Base-by-base conservation (phyloP, 2,797 vertebrate species). In the Hapalemur alaotrensis region DNA sequence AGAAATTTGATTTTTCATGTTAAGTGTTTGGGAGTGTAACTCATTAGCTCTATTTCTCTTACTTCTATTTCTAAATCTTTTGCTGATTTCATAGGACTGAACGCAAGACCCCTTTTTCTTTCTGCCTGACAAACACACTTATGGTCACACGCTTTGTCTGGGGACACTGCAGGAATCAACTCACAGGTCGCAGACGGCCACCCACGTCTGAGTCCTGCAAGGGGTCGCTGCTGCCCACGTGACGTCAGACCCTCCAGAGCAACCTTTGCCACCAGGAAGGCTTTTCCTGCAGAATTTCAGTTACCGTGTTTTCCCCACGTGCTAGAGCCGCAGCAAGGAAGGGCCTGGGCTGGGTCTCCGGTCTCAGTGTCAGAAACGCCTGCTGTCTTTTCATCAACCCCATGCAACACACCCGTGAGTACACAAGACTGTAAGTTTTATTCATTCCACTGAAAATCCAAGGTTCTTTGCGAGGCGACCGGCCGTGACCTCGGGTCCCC, bases 391-490 rank as follows among this genome's bases (percentile, higher is more conserved):
- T 78, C 61, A 79, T 95, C 20, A 95, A 90, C 92, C 95, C 95
- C 75, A 63, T 79, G 0, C 12, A 91, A 89, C 54, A 73, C 65
- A 93, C 80, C 61, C 38, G 89, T 84, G 80, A 95, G 93, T 91
- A 73, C 79, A 90, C 83, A 95, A 91, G 96, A 96, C 82, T 76
- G 96, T 85, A 89, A 5, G 95, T 92, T 97, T 98, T 97, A 96
- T 98, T 98, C 97, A 91, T 97, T 97, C 59, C 93, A 70, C 41
- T 82, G 97, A 90, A 96, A 97, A 95, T 89, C 95, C 96, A 94
- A 93, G 96, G 96, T 38, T 87, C 46, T 80, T 78, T 67, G 69
- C 89, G 89, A 69, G 95, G 93, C 3, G 0, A n/a, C 67, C 18
- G 1, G 15, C 9, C 57, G 14, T 10, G 28, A 43, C 72, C 69